A percentile compares a stretch with the other conserved stretches of the same genome.
Evolutionary conservation across 1,140 invertebrate species (phyloP).

Genomic region (Drosophila pachea): DNA sequence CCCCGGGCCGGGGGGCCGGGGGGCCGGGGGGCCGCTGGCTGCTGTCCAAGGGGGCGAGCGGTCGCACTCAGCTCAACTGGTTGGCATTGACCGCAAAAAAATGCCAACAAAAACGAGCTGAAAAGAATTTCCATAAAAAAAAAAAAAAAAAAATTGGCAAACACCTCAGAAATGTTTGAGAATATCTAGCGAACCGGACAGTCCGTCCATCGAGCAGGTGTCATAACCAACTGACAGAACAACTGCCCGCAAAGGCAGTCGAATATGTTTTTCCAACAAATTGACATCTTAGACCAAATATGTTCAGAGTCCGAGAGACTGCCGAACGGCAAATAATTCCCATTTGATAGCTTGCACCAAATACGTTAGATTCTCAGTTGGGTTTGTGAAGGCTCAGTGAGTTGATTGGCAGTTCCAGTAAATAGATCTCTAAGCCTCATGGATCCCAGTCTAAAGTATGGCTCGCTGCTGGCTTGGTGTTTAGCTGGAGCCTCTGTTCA

Average conservation of each 20-base stretch:
- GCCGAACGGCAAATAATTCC: too few species aligned
- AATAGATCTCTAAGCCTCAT: too few species aligned
- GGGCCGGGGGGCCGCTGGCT: background rate
- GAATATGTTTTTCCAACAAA: conserved; percentile 24
- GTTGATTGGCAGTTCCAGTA: too few species aligned
- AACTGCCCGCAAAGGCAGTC: conserved; percentile 8
- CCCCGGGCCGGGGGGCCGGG: background rate
- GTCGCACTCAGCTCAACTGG: conserved; percentile 13
- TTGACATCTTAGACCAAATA: conserved; percentile 25
- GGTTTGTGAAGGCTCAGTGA: too few species aligned
- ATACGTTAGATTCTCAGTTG: too few species aligned
- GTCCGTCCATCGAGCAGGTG: conserved; percentile 25
- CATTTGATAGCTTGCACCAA: too few species aligned
- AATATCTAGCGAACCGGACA: conserved; percentile 13
- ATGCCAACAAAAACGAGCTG: conserved; percentile 39
- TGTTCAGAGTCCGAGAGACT: conserved; percentile 5
- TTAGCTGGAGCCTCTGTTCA: too few species aligned
- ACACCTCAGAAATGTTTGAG: conserved; percentile 23
- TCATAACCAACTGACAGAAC: conserved; percentile 34
- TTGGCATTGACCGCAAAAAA: conserved; percentile 77
- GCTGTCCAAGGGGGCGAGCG: background rate
- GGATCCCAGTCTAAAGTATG: too few species aligned
- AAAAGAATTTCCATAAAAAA: conserved; percentile 39
- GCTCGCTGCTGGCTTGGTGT: too few species aligned
- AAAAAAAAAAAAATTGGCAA: conserved; percentile 25